Conservation (phyloP, 2,797 vertebrate species). For the Notamacropus eugenii region DNA sequence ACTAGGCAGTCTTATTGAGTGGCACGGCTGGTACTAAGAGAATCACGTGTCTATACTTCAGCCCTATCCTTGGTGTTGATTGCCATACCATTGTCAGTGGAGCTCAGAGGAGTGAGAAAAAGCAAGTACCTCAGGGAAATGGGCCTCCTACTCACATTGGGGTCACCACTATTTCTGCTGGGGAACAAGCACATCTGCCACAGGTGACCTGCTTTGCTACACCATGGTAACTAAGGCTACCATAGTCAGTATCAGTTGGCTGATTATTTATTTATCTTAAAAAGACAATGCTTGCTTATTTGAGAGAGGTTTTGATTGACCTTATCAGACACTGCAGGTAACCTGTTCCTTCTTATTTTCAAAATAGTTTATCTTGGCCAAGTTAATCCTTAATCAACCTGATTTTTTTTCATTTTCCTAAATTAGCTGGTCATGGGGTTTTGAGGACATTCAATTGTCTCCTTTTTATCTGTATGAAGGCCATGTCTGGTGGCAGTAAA, state of each 20-base stretch:
- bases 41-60: neutral
- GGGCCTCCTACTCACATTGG: neutral
- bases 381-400: slow-evolving; percentile 44
- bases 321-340: neutral
- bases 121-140: slow-evolving; percentile 16
- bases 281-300: slow-evolving; percentile 35
- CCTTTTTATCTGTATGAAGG: slow-evolving; percentile 17
- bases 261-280: slow-evolving; percentile 55
- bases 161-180: neutral
- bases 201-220: slow-evolving; percentile 26
- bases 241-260: slow-evolving; percentile 6
- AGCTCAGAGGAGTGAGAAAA: slow-evolving; percentile 8
- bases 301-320: neutral
- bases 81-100: neutral
- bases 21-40: neutral
- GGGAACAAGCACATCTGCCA: neutral
- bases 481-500: neutral
- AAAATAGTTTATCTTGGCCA: slow-evolving; percentile 25
- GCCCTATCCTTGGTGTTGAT: neutral
- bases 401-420: slow-evolving; percentile 18
- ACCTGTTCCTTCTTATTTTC: neutral
- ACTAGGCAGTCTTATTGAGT: slow-evolving; percentile 29
- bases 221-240: neutral
- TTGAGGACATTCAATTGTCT: slow-evolving; percentile 24
- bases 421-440: slow-evolving; percentile 34